These are phyloP conservation scores for Sarcophaga caerulescens DNA, from an alignment of 2,888 invertebrate genomes.

Conservation along the genomic window DNA sequence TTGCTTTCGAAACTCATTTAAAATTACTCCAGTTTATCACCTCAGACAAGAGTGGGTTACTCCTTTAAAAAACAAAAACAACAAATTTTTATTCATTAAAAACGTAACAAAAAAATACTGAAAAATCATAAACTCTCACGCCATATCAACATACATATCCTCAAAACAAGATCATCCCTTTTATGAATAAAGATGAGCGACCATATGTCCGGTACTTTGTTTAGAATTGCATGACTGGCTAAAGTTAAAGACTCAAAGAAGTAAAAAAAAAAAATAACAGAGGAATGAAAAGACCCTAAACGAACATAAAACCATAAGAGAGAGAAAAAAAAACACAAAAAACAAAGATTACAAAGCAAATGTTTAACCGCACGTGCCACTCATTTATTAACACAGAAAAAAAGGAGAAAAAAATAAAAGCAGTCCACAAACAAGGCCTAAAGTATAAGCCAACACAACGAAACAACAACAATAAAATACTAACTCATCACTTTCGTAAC, in stretches of 20 bases:
- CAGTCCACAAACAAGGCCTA: not conserved
- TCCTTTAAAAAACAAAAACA: not conserved
- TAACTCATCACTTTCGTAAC: slow-evolving; percentile 41
- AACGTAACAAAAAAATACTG: slow-evolving; percentile 27
- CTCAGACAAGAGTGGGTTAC: slow-evolving; percentile 13
- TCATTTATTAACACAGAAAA: slow-evolving; percentile 43
- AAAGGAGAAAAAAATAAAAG: not conserved
- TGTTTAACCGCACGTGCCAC: slow-evolving; percentile 66
- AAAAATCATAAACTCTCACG: slow-evolving; percentile 64
- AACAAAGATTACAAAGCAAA: slow-evolving; percentile 59
- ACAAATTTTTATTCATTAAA: not conserved
- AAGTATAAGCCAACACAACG: slow-evolving; percentile 23
- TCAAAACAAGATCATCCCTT: not conserved
- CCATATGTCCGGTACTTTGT: slow-evolving; percentile 32
- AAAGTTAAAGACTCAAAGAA: slow-evolving; percentile 56
- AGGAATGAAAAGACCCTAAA: not conserved
- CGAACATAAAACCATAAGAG: slow-evolving; percentile 31
- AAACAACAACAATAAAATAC: slow-evolving; percentile 28
- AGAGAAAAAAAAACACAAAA: slow-evolving; percentile 11
- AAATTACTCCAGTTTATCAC: slow-evolving; percentile 60
- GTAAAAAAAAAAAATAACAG: not conserved
- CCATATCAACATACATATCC: not conserved
- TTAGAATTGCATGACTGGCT: slow-evolving; percentile 59
- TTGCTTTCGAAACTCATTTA: not conserved
- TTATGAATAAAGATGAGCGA: slow-evolving; percentile 14